Evolutionary conservation across 2,888 invertebrate species (phyloP).

Genomic region (Nudaria mundana): DNA sequence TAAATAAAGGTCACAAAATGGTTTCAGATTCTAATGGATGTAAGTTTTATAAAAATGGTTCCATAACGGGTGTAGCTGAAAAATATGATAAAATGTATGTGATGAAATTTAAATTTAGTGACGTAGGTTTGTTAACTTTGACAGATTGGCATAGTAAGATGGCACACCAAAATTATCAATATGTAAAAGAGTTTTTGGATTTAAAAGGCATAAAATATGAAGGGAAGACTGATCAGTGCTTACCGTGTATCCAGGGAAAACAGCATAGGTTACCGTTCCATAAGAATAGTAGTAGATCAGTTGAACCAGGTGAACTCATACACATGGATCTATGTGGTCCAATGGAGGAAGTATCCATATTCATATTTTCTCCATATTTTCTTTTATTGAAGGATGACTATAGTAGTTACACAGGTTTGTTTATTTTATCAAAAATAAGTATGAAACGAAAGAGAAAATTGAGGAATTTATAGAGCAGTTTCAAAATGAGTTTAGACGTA

Average conservation of each 20-base stretch:
- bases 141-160: not conserved
- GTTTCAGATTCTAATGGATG: not conserved
- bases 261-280: slow-evolving; percentile 14
- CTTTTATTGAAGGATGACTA: slow-evolving; percentile 18
- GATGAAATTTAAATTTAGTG: not conserved
- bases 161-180: not conserved
- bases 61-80: not conserved
- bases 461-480: slow-evolving; percentile 11
- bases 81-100: not conserved
- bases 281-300: not conserved
- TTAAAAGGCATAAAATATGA: not conserved
- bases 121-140: not conserved
- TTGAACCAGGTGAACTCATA: not conserved
- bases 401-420: slow-evolving; percentile 13
- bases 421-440: slow-evolving; percentile 18
- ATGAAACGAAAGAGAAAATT: slow-evolving; percentile 6
- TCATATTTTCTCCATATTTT: slow-evolving; percentile 16
- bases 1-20: not conserved
- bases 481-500: not conserved
- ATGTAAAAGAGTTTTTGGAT: not conserved
- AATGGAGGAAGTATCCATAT: not conserved
- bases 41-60: not conserved
- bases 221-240: slow-evolving; percentile 1
- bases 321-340: not conserved
- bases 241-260: slow-evolving; percentile 19